Base-by-base conservation (phyloP, 2,113 vertebrate genomes). In the Cyanistes caeruleus region DNA sequence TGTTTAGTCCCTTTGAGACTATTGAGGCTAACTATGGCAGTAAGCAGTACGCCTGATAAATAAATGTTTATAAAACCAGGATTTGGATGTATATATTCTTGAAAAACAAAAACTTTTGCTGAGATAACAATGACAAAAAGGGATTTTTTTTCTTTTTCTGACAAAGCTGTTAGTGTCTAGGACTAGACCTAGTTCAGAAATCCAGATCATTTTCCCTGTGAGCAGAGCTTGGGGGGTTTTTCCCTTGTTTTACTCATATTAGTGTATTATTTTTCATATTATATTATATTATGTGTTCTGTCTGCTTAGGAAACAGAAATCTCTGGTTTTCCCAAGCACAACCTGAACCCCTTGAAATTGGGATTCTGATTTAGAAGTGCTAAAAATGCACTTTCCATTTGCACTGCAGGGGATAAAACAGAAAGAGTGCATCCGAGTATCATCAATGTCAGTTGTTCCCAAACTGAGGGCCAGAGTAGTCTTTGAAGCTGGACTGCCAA, bases 1-100 rank as follows among this genome's bases (percentile, higher is more conserved):
- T 95, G 83, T 91, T 96, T 78, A 84, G 92, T 97, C 96, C 95
- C 95, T 95, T 75, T 68, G 96, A 97, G 96, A 93, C 96, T 88
- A 94, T 92, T 95, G 92, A 92, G 90, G 90, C 95, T 97, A 95
- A 93, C 96, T 96, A 92, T 93, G 88, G 79, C 93, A 93, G 96
- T 94, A 93, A 96, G 93, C 88, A 72, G 64, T 79, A 64, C 5
- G 15, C n/a, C 89, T 93, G 95, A 93, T 90, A 97, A 97, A 94
- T 90, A 97, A 95, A 93, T 93, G 83, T 93, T 96, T 95, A 56
- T 93, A 88, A 90, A 87, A 84, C 76, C 41, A 39, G 44, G 64
- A 83, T 96, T 68, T 92, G 82, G 68, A 93, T 60, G 44, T 94
- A 91, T 93, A 72, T 89, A 33, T 89, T 86, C 41, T 56, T 87